Evolutionary conservation across 1,140 invertebrate species (phyloP).

Genomic region (Macrocentrus cingulum): DNA sequence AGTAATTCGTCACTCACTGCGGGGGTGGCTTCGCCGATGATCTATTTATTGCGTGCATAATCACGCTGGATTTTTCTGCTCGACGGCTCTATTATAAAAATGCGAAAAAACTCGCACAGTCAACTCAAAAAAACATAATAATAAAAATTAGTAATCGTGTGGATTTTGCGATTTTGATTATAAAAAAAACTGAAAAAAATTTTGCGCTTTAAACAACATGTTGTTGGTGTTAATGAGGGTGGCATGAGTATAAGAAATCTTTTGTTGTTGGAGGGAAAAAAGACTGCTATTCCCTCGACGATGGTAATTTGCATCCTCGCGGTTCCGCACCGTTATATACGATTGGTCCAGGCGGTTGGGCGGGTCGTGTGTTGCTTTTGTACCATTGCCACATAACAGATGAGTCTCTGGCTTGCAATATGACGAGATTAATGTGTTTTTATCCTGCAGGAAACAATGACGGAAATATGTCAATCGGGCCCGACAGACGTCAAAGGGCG

Average conservation of each 20-base stretch:
- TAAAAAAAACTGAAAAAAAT: too few species aligned
- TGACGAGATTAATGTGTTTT: constrained; percentile 34
- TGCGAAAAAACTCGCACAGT: not conserved
- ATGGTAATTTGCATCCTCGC: constrained; percentile 29
- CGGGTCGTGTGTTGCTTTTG: constrained; percentile 10
- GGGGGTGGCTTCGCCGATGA: constrained; percentile 43
- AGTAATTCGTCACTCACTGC: constrained; percentile 42
- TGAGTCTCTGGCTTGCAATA: constrained; percentile 6
- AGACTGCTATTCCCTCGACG: constrained; percentile 22
- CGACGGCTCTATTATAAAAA: not conserved
- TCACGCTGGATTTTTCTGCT: constrained; percentile 24
- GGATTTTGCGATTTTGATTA: not conserved
- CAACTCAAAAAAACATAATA: too few species aligned
- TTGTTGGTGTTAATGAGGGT: too few species aligned
- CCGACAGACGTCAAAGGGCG: too few species aligned
- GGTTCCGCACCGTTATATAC: not conserved
- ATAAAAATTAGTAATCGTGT: too few species aligned
- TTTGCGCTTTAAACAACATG: too few species aligned
- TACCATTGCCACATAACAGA: not conserved
- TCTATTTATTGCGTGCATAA: constrained; percentile 55
- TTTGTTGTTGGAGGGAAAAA: too few species aligned
- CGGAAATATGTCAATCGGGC: too few species aligned
- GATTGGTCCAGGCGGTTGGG: constrained; percentile 23
- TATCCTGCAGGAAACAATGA: constrained; percentile 29
- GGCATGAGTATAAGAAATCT: too few species aligned